Evolutionary conservation across 2,113 vertebrate species (phyloP), one percentile per base, ranked within the genome.

Genomic region (Lepus europaeus): DNA sequence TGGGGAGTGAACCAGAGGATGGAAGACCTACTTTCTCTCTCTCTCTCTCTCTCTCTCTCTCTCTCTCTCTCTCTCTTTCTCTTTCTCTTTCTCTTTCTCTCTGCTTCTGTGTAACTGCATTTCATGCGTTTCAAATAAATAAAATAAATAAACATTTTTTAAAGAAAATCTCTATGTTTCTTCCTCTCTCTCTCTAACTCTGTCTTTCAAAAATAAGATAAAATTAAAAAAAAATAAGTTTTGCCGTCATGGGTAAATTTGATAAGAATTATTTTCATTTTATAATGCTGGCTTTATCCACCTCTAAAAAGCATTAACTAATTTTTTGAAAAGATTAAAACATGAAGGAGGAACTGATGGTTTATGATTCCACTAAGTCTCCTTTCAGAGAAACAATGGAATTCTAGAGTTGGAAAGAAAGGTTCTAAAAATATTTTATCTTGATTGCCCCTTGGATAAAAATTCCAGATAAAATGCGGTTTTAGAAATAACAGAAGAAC

Each of bases 281-380:
- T 64, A 17, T 64, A 79, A 29, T 80, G 25, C 23, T 90, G 51
- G 17, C 29, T 82, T 90, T 86, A 36, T 74, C 5, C 72, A 74
- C 13, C 19, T 27, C 4, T 45, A 7, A 25, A 23, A 68, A 33
- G 6, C 9, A 23, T 49, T 94, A 45, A 45, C 61, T 2, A 1
- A 27, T 83, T 83, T 90, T 29, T 22, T 92, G 27, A 64, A 88
- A 88, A 76, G 9, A 56, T 95, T 89, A 77, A 72, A 14, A 22
- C 84, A 91, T 29, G 29, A 25, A 3, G 36, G 9, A 19, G 12
- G 2, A 2, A 5, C 9, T 74, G 7, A 16, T 49, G 0, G 19
- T 68, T 68, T 51, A 4, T 79, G n/a, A 45, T 89, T 69, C 63
- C 59, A 39, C 36, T 39, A 79, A 94, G 31, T 49, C 33, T 0